A percentile compares a stretch with the other conserved stretches of the same genome.
Evolutionary conservation across 2,888 invertebrate species (phyloP).

Genomic region (Notocelia uddmanniana): DNA sequence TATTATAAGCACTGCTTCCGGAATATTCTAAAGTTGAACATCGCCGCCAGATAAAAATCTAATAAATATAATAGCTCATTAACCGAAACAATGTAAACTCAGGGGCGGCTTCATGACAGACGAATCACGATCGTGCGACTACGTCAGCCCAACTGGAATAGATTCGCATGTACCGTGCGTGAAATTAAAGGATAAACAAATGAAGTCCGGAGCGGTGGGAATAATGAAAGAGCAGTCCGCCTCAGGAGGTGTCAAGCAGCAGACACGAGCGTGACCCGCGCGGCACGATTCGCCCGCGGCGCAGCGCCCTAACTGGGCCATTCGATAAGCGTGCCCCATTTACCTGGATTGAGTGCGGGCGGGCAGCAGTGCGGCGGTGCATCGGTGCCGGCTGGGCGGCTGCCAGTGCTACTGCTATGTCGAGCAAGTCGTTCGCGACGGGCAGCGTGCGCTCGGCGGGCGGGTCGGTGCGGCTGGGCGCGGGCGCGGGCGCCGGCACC

Average conservation of each 20-base stretch:
- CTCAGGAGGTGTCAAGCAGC: slow-evolving; percentile 80
- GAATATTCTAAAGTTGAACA: slow-evolving; percentile 14
- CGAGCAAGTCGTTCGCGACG: slow-evolving; percentile 83
- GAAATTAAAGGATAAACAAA: slow-evolving; percentile 86
- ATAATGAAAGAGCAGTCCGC: slow-evolving; percentile 82
- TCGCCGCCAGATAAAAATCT: slow-evolving; percentile 52
- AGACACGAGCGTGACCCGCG: slow-evolving; percentile 81
- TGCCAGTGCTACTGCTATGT: slow-evolving; percentile 74
- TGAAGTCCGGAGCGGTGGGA: slow-evolving; percentile 76
- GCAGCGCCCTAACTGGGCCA: slow-evolving; percentile 76
- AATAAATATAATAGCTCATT: slow-evolving; percentile 59
- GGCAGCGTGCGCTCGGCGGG: slow-evolving; percentile 84
- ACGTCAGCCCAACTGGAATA: slow-evolving; percentile 83
- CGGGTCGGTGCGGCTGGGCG: slow-evolving; percentile 77
- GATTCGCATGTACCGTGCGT: slow-evolving; percentile 74
- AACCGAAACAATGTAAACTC: slow-evolving; percentile 73
- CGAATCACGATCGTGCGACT: slow-evolving; percentile 73
- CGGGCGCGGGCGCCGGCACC: slow-evolving; percentile 49
- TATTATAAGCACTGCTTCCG: slow-evolving; percentile 23
- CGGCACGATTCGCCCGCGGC: slow-evolving; percentile 65
- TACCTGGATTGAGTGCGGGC: slow-evolving; percentile 66
- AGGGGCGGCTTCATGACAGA: slow-evolving; percentile 71
- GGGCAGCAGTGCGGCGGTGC: slow-evolving; percentile 60
- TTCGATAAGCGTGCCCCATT: slow-evolving; percentile 82
- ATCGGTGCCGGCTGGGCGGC: slow-evolving; percentile 55